Evolutionary conservation across 1,140 invertebrate genomes (phyloP).

Genomic region (Drosophila nasuta): DNA sequence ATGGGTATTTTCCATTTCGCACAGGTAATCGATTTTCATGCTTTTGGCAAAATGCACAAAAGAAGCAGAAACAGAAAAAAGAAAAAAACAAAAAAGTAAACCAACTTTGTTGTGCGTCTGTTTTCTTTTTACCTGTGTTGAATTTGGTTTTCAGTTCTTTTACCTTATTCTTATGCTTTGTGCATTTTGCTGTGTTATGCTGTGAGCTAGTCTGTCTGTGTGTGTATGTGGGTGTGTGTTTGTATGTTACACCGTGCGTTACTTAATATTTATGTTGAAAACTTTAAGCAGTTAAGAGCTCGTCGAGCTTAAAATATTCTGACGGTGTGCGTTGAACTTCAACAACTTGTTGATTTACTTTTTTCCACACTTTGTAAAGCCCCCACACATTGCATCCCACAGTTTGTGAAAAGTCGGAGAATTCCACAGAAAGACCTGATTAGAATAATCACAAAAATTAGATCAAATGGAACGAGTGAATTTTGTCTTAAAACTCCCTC

Average conservation of each 20-base stretch:
- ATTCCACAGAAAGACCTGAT: conserved; percentile 53
- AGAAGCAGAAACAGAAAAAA: conserved; percentile 27
- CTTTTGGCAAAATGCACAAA: conserved; percentile 79
- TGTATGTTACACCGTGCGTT: conserved; percentile 56
- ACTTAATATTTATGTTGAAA: conserved; percentile 82
- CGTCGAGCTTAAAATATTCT: conserved; percentile 77
- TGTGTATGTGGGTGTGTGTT: conserved; percentile 15
- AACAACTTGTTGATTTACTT: conserved; percentile 79
- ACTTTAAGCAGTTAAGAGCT: conserved; percentile 81
- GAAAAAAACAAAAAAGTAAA: conserved; percentile 48
- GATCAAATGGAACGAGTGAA: conserved; percentile 36
- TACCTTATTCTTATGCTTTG: conserved; percentile 48
- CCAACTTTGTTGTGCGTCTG: conserved; percentile 73
- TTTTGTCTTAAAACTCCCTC: conserved; percentile 60
- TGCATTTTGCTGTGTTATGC: conserved; percentile 43
- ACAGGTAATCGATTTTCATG: conserved; percentile 82
- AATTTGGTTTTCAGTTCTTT: conserved; percentile 51
- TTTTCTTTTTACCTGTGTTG: conserved; percentile 56
- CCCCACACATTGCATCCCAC: background rate
- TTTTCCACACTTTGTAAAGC: conserved; percentile 45
- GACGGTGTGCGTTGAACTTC: conserved; percentile 64
- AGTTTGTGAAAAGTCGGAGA: background rate
- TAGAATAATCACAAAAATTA: conserved; percentile 62
- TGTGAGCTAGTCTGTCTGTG: conserved; percentile 22
- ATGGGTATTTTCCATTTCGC: conserved; percentile 73